Percentiles rank a stretch among this genome's conserved stretches.
Conservation (phyloP, 1,140 invertebrate genomes). For the Drosophila fuyamai region DNA sequence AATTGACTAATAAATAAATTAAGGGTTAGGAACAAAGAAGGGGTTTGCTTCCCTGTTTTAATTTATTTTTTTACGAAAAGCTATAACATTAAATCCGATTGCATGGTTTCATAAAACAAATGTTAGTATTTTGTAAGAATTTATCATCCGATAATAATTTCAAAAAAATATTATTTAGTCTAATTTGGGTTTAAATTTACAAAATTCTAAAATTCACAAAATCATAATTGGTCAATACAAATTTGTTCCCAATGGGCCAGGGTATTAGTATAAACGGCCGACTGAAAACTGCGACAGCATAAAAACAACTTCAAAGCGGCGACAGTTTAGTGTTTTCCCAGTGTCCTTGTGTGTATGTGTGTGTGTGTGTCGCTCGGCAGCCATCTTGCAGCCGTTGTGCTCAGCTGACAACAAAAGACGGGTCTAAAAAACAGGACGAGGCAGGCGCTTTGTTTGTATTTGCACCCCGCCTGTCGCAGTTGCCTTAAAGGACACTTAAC, state of each 20-base stretch:
- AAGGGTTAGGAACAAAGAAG: too few relatives aligned
- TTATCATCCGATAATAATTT: too few relatives aligned
- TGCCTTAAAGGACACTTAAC: conserved; percentile 58
- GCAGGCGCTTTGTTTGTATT: conserved; percentile 42
- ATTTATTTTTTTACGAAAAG: too few relatives aligned
- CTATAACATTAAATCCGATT: too few relatives aligned
- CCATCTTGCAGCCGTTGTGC: conserved; percentile 45
- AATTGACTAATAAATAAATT: background rate
- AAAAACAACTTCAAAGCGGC: conserved; percentile 41
- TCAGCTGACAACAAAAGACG: conserved; percentile 58
- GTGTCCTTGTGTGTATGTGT: conserved; percentile 2
- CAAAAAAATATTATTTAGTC: too few relatives aligned
- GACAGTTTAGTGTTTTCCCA: conserved; percentile 44
- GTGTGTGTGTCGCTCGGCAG: conserved; percentile 18
- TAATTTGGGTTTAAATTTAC: too few relatives aligned
- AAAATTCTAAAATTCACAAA: background rate
- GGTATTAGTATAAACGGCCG: conserved; percentile 18
- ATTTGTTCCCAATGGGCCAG: background rate
- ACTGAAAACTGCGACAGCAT: conserved; percentile 7
- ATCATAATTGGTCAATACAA: background rate
- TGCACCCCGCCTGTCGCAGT: conserved; percentile 23
- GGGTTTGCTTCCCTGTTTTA: too few relatives aligned
- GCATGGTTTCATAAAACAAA: too few relatives aligned
- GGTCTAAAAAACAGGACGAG: conserved; percentile 25
- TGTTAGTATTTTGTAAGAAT: too few relatives aligned